Percentiles rank a stretch among this genome's conserved stretches.
These are phyloP conservation scores for Agrilus planipennis DNA, from an alignment of 1,140 invertebrate species.

Conservation along the genomic window DNA sequence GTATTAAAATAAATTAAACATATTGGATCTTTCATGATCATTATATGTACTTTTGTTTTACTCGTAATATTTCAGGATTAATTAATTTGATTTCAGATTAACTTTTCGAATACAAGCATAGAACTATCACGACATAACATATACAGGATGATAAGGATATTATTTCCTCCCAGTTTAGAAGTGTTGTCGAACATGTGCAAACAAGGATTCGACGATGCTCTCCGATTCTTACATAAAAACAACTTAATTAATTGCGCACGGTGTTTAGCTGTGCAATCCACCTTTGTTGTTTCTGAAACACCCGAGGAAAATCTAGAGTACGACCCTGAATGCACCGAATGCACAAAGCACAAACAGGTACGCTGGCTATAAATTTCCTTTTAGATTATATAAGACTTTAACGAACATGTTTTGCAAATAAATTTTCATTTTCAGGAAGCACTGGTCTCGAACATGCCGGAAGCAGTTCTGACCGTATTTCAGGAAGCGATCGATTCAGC, in stretches of 20 bases:
- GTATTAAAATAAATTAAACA: slow-evolving; percentile 19
- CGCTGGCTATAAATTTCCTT: slow-evolving; percentile 6
- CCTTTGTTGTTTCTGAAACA: slow-evolving; percentile 61
- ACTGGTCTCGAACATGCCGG: slow-evolving; percentile 71
- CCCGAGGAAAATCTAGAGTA: slow-evolving; percentile 57
- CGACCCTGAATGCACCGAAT: slow-evolving; percentile 72
- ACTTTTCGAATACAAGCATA: slow-evolving; percentile 89
- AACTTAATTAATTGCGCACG: slow-evolving; percentile 78
- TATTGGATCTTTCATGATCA: neutral
- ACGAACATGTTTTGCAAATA: too few relatives aligned
- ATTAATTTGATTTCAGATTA: slow-evolving; percentile 50
- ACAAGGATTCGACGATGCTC: slow-evolving; percentile 94
- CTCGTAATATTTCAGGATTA: neutral
- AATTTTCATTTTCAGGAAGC: slow-evolving; percentile 53
- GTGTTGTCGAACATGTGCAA: slow-evolving; percentile 90
- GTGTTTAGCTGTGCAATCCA: slow-evolving; percentile 72
- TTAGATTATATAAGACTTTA: too few relatives aligned
- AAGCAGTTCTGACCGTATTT: slow-evolving; percentile 73
- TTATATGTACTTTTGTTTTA: too few relatives aligned
- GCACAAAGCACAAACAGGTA: slow-evolving; percentile 72
- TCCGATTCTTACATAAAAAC: slow-evolving; percentile 84
- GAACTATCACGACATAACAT: slow-evolving; percentile 87
- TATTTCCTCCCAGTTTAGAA: slow-evolving; percentile 92
- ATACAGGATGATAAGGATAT: slow-evolving; percentile 77
- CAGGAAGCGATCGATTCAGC: slow-evolving; percentile 85